Evolutionary conservation across 2,888 invertebrate species (phyloP), one percentile per base, ranked within the genome.

Genomic region (Andrena haemorrhoa): DNA sequence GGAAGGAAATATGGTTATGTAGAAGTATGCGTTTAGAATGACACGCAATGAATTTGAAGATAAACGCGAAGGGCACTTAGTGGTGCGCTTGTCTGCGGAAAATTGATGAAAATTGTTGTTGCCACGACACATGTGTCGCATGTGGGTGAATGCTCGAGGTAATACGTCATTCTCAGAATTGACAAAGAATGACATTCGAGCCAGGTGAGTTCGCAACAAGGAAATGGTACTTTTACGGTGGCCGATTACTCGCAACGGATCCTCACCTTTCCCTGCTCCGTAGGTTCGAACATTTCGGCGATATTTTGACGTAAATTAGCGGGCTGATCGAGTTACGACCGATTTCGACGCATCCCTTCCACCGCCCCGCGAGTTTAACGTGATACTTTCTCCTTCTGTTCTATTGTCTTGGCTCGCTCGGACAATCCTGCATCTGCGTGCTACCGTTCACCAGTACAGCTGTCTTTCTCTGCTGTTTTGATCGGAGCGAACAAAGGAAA

Each of bases 201-300:
- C 16, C 8, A 23, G n/a, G 12, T 2, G n/a, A 51, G 33, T 63
- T 33, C 29, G 10, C 20, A 16, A 12, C 0, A 77, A 60, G 8
- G 53, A 58, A 58, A 53, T 29, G 4, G n/a, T 49, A 31, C 53
- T 33, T 26, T 33, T 26, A 71, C 26, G n/a, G 49, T 29, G 1
- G 35, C 8, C 7, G 5, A 51, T 68, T n/a, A 20, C 8, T 56
- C 2, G 1, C 16, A 60, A 65, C 70, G 12, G 10, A 6, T 66
- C 23, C 83, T 88, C 88, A 93, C 93, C 92, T 92, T 92, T 85
- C 93, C 93, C 80, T 92, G 92, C 84, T 93, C 93, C 60, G 82
- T 90, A 20, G 92, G 91, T 79, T 93, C 93, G 79, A 92, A 93
- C 93, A 93, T 93, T 73, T 87, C 79, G 64, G 35, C 26, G 31